phyloP scores from a whole-genome alignment of 2,797 vertebrate species.

The Heteromormyrus szaboi region DNA sequence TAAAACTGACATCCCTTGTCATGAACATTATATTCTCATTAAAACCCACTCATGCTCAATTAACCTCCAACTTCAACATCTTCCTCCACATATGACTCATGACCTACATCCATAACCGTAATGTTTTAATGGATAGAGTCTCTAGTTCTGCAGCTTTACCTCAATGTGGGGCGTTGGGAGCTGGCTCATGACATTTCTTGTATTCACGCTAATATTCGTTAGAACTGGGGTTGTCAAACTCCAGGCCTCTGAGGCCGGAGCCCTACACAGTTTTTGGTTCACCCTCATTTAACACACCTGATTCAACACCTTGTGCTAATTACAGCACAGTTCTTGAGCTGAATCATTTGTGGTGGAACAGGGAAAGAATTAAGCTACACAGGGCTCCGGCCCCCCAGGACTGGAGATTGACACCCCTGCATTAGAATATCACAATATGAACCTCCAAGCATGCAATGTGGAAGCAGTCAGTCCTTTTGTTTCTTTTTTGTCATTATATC shows the following conservation, averaged over 20 bases:
- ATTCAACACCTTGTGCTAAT: not conserved
- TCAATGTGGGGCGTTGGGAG: not conserved
- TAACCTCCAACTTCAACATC: slow-evolving; percentile 11
- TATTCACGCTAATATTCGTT: not conserved
- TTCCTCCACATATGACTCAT: not conserved
- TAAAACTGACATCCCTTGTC: not conserved
- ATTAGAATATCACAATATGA: not conserved
- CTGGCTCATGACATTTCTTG: not conserved
- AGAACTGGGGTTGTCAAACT: not conserved
- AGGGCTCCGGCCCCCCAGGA: not conserved
- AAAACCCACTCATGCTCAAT: slow-evolving; percentile 13
- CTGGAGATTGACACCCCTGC: not conserved
- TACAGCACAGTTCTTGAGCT: not conserved
- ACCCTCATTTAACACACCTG: not conserved
- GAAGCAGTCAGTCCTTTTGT: not conserved
- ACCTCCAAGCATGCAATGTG: not conserved
- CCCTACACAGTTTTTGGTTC: not conserved
- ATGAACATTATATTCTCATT: slow-evolving; percentile 11
- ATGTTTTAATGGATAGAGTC: slow-evolving; percentile 4
- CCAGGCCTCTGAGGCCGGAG: not conserved
- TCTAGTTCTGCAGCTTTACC: not conserved
- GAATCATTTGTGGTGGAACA: not conserved
- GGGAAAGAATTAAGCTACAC: not conserved
- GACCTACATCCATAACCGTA: not conserved
- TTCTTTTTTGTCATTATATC: not conserved